Evolutionary conservation across 2,797 vertebrate species (phyloP).

Genomic region (Podargus strigoides): DNA sequence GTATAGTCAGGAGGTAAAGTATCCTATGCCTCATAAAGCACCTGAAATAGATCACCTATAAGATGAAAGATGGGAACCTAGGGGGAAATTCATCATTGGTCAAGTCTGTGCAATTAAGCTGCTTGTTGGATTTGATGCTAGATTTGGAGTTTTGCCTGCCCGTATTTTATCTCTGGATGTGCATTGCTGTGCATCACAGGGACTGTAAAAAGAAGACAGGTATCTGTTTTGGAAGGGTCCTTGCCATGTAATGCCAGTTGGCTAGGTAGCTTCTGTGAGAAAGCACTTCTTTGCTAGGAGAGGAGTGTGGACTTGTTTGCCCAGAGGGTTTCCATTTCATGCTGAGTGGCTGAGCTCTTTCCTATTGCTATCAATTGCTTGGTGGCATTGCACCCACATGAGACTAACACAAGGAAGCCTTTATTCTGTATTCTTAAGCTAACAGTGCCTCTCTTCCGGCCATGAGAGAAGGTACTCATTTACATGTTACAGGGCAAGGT

Average conservation of each 20-base stretch:
- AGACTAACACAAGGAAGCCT: not conserved
- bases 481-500: not conserved
- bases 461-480: not conserved
- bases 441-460: not conserved
- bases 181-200: not conserved
- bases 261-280: not conserved
- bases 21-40: not conserved
- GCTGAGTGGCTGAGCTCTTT: not conserved
- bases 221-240: not conserved
- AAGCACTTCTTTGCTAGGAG: not conserved
- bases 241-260: too few species aligned
- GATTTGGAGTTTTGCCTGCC: not conserved
- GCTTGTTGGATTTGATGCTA: not conserved
- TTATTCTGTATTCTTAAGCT: not conserved
- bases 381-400: not conserved
- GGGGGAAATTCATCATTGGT: not conserved
- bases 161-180: not conserved
- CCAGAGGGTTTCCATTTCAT: not conserved
- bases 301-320: not conserved
- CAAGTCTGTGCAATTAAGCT: rapidly evolving
- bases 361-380: not conserved
- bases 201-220: not conserved
- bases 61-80: not conserved
- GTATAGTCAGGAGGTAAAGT: not conserved
- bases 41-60: not conserved